phyloP scores from a whole-genome alignment of 2,113 vertebrate genomes.

The Eolophus roseicapilla region DNA sequence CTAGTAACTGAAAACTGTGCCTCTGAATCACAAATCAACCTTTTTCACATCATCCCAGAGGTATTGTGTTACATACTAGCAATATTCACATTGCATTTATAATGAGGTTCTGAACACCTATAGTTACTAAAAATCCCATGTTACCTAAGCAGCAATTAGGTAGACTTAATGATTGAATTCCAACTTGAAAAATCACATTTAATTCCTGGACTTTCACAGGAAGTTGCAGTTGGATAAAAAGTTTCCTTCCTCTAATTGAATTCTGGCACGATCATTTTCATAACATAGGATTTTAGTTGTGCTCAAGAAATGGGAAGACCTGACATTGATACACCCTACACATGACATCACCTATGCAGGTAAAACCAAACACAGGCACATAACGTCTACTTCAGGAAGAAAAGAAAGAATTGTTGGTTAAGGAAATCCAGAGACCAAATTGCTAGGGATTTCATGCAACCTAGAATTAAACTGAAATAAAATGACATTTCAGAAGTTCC shows the following conservation, averaged over 20 bases:
- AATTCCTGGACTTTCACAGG: conserved; percentile 31
- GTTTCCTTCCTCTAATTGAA: neutral
- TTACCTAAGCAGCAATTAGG: neutral
- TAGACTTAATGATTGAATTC: neutral
- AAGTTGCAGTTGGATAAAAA: neutral
- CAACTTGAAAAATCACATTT: neutral
- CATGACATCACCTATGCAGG: neutral
- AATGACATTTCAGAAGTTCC: neutral
- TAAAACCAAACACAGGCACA: neutral
- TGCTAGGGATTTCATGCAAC: neutral
- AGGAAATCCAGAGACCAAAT: neutral
- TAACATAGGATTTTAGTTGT: neutral
- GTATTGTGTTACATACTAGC: neutral
- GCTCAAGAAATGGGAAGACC: neutral
- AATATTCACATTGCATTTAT: neutral
- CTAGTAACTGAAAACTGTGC: neutral
- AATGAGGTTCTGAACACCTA: neutral
- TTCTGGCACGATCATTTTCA: neutral
- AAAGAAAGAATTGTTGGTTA: neutral
- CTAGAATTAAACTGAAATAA: neutral
- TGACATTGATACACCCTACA: neutral
- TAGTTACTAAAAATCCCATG: neutral
- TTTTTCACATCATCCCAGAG: neutral
- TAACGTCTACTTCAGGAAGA: neutral
- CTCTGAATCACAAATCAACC: neutral